Evolutionary conservation across 2,888 invertebrate genomes (phyloP), one percentile per base, ranked within the genome.

Genomic region (Eupithecia tripunctaria): DNA sequence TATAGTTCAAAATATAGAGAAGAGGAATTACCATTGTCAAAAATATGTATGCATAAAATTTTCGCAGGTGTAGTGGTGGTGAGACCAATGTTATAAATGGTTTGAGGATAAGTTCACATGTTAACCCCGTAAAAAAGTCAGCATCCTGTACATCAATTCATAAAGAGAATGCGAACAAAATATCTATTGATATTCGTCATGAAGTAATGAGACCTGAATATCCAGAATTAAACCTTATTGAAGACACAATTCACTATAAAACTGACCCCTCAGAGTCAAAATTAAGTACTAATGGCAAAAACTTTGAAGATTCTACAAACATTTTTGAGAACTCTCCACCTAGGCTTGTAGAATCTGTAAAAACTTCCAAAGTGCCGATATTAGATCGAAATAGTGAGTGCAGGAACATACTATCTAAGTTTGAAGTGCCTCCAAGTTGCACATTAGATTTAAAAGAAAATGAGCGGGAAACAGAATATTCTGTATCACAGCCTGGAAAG

Each of bases 121-220:
- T 14, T 56, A 60, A 71, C 70, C 70, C 78, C n/a, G 21, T 76
- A 10, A 80, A 77, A 43, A 76, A 73, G 64, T 68, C 74, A 5
- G 36, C 27, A 32, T 78, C 80, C 14, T 72, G 72, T 41, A 66
- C 73, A 27, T 79, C 80, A n/a, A 29, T 59, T 60, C 47, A 72
- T 2, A 62, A 62, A 70, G 59, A 56, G 2, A 66, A 29, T 63
- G 51, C 15, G 0, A 70, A 56, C 10, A 67, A 68, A 63, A 69
- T 65, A 38, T 29, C 56, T 27, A 74, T 25, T 60, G 41, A 4
- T 67, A 72, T 36, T 1, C 56, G 1, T 47, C 60, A 32, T 63
- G 60, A 25, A 72, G 63, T 67, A 69, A 67, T 29, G 47, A 29
- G 5, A 1, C 29, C 18, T 29, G 29, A 56, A 14, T 56, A 21